These are phyloP conservation scores for Darevskia mixta DNA, from an alignment of 2,797 vertebrate species.

Conservation along the genomic window DNA sequence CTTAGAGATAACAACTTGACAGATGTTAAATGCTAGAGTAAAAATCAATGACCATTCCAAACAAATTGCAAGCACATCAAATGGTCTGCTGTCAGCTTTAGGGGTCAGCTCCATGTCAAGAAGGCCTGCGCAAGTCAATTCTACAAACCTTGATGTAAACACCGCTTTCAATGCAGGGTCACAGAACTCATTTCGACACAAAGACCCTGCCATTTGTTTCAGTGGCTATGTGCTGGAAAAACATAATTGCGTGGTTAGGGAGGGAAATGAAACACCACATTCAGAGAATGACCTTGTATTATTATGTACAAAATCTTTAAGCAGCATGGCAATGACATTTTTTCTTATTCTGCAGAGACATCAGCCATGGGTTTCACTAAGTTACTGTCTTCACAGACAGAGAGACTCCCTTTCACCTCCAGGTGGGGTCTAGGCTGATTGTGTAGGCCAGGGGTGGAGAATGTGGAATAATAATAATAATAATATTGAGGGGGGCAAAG, in stretches of 20 bases:
- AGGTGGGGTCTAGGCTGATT: background rate
- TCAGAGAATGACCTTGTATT: constrained; percentile 4
- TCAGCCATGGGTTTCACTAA: background rate
- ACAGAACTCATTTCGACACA: background rate
- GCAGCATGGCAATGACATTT: background rate
- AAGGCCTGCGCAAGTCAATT: constrained; percentile 27
- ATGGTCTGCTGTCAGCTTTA: constrained; percentile 42
- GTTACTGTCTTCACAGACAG: background rate
- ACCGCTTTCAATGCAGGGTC: constrained; percentile 25
- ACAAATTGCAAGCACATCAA: constrained; percentile 37
- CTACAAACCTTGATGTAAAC: constrained; percentile 53
- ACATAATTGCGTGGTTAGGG: background rate
- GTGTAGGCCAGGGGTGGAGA: background rate
- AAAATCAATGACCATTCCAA: constrained; percentile 48
- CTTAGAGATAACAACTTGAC: constrained; percentile 10
- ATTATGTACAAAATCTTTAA: background rate
- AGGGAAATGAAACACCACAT: background rate
- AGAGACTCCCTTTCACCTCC: background rate
- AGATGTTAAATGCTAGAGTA: constrained; percentile 5
- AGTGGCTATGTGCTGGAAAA: background rate
- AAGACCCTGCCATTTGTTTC: background rate
- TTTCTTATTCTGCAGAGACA: background rate
- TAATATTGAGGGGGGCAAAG: no score
- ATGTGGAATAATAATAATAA: no score
- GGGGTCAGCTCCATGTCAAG: constrained; percentile 55